Base-by-base conservation (phyloP, 2,113 vertebrate genomes). In the Anarhynchus alexandrinus region DNA sequence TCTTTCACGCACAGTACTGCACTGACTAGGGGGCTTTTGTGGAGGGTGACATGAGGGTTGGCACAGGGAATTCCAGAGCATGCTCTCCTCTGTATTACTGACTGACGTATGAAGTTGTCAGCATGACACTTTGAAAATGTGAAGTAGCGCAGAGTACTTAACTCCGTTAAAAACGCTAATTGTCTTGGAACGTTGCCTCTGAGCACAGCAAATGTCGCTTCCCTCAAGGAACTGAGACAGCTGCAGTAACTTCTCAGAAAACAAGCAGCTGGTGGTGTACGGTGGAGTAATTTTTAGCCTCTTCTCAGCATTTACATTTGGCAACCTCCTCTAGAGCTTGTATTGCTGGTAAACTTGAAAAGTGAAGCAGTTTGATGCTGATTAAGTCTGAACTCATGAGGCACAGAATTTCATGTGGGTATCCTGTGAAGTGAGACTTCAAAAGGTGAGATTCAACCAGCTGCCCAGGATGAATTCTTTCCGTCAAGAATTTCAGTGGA, bases 201-300 rank as follows among this genome's bases (percentile, higher is more conserved):
- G 49, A 92, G 69, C 12, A 9, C 22, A 74, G 72, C 67, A 93
- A 69, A 42, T 94, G 77, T 59, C 2, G 1, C 51, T 93, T 94
- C 30, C 42, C 43, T 91, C 73, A 65, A 89, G 83, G 70, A 92
- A 62, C 57, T 80, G 36, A 51, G 42, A 89, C 93, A 96, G 88
- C 94, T 96, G 91, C 45, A 15, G 73, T 76, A 59, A 29, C 70
- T 93, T 92, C 57, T 80, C 61, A 87, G 61, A 47, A 84, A 69
- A 84, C 64, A 78, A 72, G 66, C 81, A 94, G 57, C 69, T 94
- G 77, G 20, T 88, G 27, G 15, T 82, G 17, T 94, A 32, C 0
- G 1, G 25, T 65, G 73, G 36, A 94, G 86, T 92, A 81, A 91
- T 92, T 91, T 92, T 93, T 96, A 96, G 80, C 91, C 61, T 92